phyloP scores from a whole-genome alignment of 2,888 invertebrate species.

The Willowsia nigromaculata region DNA sequence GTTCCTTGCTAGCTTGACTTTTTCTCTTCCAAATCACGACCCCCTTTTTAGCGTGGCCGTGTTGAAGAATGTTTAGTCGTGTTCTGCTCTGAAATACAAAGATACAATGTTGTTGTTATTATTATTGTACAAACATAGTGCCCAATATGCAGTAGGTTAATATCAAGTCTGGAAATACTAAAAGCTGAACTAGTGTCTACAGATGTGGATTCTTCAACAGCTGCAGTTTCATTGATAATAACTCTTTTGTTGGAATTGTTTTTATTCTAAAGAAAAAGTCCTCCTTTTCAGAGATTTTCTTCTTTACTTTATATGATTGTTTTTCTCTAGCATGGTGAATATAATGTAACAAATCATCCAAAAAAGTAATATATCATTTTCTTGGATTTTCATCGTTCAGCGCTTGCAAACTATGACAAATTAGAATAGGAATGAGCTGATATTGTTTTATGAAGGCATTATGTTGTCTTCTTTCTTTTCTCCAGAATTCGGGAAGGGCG shows the following conservation, averaged over 20 bases:
- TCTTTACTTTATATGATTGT: background rate
- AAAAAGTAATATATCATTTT: slow-evolving; percentile 30
- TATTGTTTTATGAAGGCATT: background rate
- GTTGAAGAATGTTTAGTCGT: too few species aligned
- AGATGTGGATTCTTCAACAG: too few species aligned
- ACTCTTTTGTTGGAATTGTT: slow-evolving; percentile 8
- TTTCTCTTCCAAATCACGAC: too few species aligned
- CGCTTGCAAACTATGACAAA: background rate
- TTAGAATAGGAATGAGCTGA: background rate
- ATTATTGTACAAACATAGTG: too few species aligned
- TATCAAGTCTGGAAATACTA: background rate
- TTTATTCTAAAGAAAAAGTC: background rate
- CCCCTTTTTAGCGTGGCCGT: too few species aligned
- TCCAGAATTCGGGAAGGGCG: background rate
- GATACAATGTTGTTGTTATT: too few species aligned
- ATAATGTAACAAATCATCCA: background rate
- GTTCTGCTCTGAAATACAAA: too few species aligned
- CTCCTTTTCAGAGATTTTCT: background rate
- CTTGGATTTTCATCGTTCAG: background rate
- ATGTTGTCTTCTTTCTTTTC: background rate
- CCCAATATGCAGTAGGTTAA: too few species aligned
- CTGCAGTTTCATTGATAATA: background rate
- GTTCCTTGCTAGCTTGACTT: too few species aligned
- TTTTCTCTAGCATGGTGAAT: background rate
- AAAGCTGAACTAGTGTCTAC: background rate